Percentiles rank a stretch among this genome's conserved stretches.
These are phyloP conservation scores for Athalia rosae DNA, from an alignment of 2,888 invertebrate species.

Conservation along the genomic window DNA sequence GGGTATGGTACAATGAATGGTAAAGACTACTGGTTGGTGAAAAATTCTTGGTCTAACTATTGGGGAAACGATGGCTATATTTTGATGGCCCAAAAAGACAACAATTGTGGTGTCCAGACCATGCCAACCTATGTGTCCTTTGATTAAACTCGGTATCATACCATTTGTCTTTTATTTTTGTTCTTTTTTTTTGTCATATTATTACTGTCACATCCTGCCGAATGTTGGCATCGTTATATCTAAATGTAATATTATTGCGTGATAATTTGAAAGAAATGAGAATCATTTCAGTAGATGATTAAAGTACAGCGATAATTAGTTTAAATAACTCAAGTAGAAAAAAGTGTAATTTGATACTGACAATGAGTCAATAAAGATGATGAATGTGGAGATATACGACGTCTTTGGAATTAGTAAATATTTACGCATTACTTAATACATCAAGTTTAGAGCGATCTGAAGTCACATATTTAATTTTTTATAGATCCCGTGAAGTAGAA, in stretches of 20 bases:
- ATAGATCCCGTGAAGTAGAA: background rate
- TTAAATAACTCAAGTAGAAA: background rate
- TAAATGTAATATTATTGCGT: background rate
- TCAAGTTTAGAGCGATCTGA: too few species aligned
- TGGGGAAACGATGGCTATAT: slow-evolving; percentile 99
- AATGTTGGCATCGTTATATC: background rate
- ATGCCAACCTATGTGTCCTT: slow-evolving; percentile 89
- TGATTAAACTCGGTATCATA: slow-evolving; percentile 4
- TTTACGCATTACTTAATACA: too few species aligned
- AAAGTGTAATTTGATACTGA: slow-evolving; percentile 13
- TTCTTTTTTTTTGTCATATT: background rate
- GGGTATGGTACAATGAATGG: slow-evolving; percentile 91
- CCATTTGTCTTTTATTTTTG: background rate
- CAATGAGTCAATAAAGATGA: background rate
- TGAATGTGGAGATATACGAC: background rate
- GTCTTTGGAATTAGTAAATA: too few species aligned
- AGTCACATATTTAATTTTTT: background rate
- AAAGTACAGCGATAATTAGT: background rate
- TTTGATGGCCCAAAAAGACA: slow-evolving; percentile 90
- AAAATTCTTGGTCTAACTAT: slow-evolving; percentile 97
- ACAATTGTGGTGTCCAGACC: slow-evolving; percentile 95
- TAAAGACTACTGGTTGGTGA: slow-evolving; percentile 93
- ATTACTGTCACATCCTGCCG: background rate
- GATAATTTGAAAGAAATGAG: background rate
- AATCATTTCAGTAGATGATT: slow-evolving; percentile 23